Evolutionary conservation across 2,113 vertebrate species (phyloP), one percentile per base, ranked within the genome.

Genomic region (Danionella cerebrum): DNA sequence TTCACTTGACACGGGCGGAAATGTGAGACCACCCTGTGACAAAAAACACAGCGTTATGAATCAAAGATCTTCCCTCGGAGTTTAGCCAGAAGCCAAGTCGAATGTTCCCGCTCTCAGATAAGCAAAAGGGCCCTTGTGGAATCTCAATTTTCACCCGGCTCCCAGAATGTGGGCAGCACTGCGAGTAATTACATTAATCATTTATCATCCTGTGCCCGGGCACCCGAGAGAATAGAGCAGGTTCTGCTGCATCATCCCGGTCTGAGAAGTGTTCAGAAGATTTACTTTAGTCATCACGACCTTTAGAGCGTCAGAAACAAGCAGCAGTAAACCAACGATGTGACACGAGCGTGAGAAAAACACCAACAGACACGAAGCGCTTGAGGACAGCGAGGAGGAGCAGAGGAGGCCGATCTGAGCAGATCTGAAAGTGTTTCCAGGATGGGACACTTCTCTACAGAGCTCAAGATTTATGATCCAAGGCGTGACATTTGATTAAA

Each of bases 131-230:
- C 76, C 81, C 82, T 65, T 48, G 65, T 63, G 71, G 78, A 84
- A 86, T 82, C 84, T 84, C 78, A 85, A 88, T 89, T 87, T 82
- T 87, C 85, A 89, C 84, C 79, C 80, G 22, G 80, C 76, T 74
- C 84, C 80, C 82, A 88, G 82, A 89, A 88, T 86, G 86, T 82
- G 83, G 85, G 79, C 79, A 84, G 82, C 76, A 83, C 75, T 73
- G 64, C 72, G 81, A 74, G 81, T 84, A 81, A 89, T 87, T 78
- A 79, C 77, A 77, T 78, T 82, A 80, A 85, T 86, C 79, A 86
- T 86, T 81, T 79, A 79, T 83, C 78, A 81, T 75, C 41, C 2
- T 64, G 67, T 47, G 31, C n/a, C 70, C 64, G 69, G 74, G 70
- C 78, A 78, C 71, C 73, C 55, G 70, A 39, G 59, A 78, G 81